Conservation (phyloP, 2,888 invertebrate genomes). For the Spodoptera exigua region DNA sequence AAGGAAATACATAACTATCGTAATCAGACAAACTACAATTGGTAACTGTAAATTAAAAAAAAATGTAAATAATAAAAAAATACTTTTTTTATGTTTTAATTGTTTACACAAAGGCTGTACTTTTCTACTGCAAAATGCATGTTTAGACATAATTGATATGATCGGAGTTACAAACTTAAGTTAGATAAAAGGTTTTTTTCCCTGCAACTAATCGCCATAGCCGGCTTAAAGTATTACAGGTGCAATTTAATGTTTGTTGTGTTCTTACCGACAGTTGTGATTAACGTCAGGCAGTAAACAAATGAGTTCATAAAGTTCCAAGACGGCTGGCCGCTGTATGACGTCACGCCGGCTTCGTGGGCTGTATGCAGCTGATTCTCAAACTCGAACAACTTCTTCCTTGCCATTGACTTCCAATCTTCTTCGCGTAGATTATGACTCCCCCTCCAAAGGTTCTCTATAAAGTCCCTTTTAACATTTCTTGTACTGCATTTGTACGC, state of each 20-base stretch:
- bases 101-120: too few species aligned
- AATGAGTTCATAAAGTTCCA: constrained; percentile 97
- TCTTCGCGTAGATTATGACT: constrained; percentile 95
- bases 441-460: constrained; percentile 94
- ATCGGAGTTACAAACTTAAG: too few species aligned
- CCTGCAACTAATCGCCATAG: constrained; percentile 4
- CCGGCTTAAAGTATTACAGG: too few species aligned
- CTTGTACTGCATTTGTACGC: constrained; percentile 96
- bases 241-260: not conserved
- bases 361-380: constrained; percentile 96
- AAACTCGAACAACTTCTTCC: constrained; percentile 94
- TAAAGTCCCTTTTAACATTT: constrained; percentile 95
- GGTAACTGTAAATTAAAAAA: too few species aligned
- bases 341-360: constrained; percentile 94
- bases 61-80: too few species aligned
- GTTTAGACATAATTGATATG: too few species aligned
- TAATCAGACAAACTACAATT: too few species aligned
- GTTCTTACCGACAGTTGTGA: constrained; percentile 96
- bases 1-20: too few species aligned
- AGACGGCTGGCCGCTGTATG: constrained; percentile 94
- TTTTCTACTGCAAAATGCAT: too few species aligned
- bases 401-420: constrained; percentile 96
- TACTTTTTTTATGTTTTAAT: too few species aligned
- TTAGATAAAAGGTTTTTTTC: too few species aligned
- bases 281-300: constrained; percentile 95